A percentile compares a stretch with the other conserved stretches of the same genome.
Evolutionary conservation across 1,140 invertebrate species (phyloP).

Genomic region (Halyomorpha halys): DNA sequence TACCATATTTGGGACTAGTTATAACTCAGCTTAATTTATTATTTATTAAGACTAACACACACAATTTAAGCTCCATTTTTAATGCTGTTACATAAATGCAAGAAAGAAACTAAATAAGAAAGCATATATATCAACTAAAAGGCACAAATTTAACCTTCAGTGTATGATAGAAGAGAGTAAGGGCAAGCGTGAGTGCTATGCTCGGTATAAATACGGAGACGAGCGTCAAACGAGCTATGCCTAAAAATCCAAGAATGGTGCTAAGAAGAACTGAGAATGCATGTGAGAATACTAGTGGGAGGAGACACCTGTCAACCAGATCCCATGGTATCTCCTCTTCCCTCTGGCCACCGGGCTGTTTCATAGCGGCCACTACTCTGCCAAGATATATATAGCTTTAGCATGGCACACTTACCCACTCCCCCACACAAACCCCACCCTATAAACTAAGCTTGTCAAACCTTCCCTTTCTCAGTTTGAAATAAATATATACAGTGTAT

Average conservation of each 20-base stretch:
- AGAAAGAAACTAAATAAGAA: too few species aligned
- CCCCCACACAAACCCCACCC: background rate
- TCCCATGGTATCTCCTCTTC: constrained; percentile 50
- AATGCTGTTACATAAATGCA: too few species aligned
- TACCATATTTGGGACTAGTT: too few species aligned
- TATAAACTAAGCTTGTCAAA: background rate
- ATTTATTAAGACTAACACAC: too few species aligned
- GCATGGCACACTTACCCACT: background rate
- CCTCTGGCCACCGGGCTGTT: background rate
- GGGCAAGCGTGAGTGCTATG: constrained; percentile 53
- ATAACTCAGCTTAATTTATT: too few species aligned
- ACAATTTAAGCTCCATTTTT: too few species aligned
- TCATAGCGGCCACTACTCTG: constrained; percentile 1
- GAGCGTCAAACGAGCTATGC: constrained; percentile 59
- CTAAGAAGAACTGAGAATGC: constrained; percentile 60
- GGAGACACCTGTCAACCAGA: constrained; percentile 61
- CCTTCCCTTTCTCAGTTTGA: background rate
- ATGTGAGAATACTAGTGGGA: constrained; percentile 65
- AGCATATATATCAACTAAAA: too few species aligned
- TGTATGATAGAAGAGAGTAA: constrained; percentile 68
- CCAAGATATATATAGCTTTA: too few species aligned
- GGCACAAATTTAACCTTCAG: constrained; percentile 44
- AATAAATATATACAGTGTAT: background rate
- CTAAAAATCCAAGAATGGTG: constrained; percentile 53
- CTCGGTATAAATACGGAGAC: constrained; percentile 65